phyloP scores from a whole-genome alignment of 2,797 vertebrate species.

The Pelochelys cantorii region DNA sequence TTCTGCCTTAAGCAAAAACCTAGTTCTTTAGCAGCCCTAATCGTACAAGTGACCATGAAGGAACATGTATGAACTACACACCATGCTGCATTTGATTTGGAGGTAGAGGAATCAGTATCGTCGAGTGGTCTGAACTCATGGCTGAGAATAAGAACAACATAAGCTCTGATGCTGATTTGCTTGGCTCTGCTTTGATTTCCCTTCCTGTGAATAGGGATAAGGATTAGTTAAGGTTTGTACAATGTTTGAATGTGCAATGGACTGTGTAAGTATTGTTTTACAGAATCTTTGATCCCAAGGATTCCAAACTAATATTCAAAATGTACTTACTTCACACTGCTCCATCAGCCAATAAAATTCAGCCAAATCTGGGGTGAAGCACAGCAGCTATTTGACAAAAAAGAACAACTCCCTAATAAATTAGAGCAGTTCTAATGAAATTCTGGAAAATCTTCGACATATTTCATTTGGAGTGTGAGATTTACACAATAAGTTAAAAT shows the following conservation, averaged over 20 bases:
- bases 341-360: background rate
- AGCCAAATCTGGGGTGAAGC: background rate
- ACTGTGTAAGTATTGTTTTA: background rate
- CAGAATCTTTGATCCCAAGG: background rate
- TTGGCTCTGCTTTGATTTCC: background rate
- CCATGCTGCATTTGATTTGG: background rate
- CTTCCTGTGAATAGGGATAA: background rate
- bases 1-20: background rate
- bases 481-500: background rate
- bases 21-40: background rate
- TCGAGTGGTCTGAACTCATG: background rate
- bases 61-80: background rate
- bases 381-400: background rate
- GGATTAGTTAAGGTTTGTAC: background rate
- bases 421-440: background rate
- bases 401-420: slow-evolving; percentile 7
- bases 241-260: background rate
- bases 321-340: background rate
- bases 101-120: background rate
- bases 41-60: background rate
- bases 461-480: background rate
- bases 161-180: background rate
- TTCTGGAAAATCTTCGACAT: background rate
- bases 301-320: background rate
- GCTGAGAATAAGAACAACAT: background rate